phyloP scores from a whole-genome alignment of 1,140 invertebrate genomes.

The Drosophila insularis region DNA sequence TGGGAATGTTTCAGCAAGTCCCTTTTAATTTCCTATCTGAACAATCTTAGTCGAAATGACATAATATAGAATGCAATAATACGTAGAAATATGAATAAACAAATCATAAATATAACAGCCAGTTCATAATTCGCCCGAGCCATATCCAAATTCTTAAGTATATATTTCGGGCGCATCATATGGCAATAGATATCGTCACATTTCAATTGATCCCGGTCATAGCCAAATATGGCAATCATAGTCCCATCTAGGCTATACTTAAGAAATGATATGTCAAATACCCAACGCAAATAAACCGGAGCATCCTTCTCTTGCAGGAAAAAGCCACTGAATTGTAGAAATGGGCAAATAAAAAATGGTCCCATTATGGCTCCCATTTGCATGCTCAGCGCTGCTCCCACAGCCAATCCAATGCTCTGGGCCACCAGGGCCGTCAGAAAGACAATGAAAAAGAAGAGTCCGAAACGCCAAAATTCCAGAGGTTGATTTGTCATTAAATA shows the following conservation, averaged over 20 bases:
- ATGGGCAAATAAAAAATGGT: constrained; percentile 91
- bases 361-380: constrained; percentile 93
- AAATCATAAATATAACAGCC: constrained; percentile 62
- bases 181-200: constrained; percentile 88
- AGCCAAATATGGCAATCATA: constrained; percentile 85
- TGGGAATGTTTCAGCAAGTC: constrained; percentile 55
- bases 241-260: constrained; percentile 91
- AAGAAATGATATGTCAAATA: constrained; percentile 93
- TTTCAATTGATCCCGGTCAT: constrained; percentile 86
- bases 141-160: constrained; percentile 90
- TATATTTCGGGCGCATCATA: constrained; percentile 86
- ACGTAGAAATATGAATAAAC: constrained; percentile 64
- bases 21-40: constrained; percentile 54
- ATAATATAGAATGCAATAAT: constrained; percentile 80
- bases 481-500: constrained; percentile 94
- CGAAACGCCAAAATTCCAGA: constrained; percentile 86
- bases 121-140: constrained; percentile 82
- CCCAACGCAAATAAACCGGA: constrained; percentile 90
- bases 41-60: constrained; percentile 78
- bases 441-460: constrained; percentile 88
- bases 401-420: constrained; percentile 91
- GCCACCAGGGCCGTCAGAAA: constrained; percentile 91
- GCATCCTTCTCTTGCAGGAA: constrained; percentile 93
- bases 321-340: constrained; percentile 94
- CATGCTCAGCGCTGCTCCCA: constrained; percentile 90